Evolutionary conservation across 2,797 vertebrate species (phyloP), one percentile per base, ranked within the genome.

Genomic region (Alfaro cultratus): DNA sequence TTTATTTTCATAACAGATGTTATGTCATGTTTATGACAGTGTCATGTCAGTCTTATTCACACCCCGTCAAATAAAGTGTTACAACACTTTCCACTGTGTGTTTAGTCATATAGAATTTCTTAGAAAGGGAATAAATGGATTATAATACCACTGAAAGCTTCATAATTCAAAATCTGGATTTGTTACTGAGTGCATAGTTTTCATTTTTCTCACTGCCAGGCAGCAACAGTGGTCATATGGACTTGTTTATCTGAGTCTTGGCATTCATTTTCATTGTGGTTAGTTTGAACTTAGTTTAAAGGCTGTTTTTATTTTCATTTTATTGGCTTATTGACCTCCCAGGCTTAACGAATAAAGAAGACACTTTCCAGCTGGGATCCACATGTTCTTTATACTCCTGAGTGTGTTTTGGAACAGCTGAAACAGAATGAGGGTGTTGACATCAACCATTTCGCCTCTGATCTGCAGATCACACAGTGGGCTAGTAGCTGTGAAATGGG

Each of bases 151-250:
- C 31, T n/a, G 4, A 23, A 36, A 31, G 46, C 75, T 36, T 81
- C 26, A 71, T 5, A 46, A 72, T 18, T 74, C 72, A 51, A 60
- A 74, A 64, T 18, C 47, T 77, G 36, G 53, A 71, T 18, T 41
- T 75, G n/a, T 71, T n/a, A 23, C 21, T 45, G 46, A 67, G 45
- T 49, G 11, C 47, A 79, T 53, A 77, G 70, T 74, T 83, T 57
- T 76, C 75, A 49, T 76, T 64, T 84, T 78, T 53, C 23, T 21
- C 21, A 86, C 46, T 70, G 62, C 74, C 55, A 77, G 71, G 49
- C 36, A 46, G 46, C 43, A 76, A 45, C 51, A 18, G 62, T 21
- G 29, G 86, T 83, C 88, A 85, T 2, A 72, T 79, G 75, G 75
- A 73, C 45, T 77, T 77, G 72, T 86, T 84, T 53, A 76, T 34